phyloP scores from a whole-genome alignment of 2,113 vertebrate species.

The Empidonax alnorum region DNA sequence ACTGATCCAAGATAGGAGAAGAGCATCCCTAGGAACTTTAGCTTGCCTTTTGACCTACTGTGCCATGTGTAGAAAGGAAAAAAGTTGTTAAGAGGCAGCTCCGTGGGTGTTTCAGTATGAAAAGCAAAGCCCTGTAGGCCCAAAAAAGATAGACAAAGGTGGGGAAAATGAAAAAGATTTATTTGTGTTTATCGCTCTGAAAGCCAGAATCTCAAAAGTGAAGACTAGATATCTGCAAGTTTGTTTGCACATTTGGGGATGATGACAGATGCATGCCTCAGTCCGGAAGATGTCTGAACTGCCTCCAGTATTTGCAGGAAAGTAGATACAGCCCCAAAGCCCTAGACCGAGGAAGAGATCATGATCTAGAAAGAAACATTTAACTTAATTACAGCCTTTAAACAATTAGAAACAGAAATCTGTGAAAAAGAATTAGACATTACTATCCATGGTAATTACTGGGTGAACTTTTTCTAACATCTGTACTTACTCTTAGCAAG shows the following conservation, averaged over 20 bases:
- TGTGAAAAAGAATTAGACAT: slow-evolving; percentile 42
- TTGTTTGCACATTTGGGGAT: not conserved
- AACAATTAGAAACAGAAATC: slow-evolving; percentile 51
- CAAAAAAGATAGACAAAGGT: slow-evolving; percentile 15
- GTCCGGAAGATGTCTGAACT: not conserved
- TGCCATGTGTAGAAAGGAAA: not conserved
- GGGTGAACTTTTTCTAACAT: slow-evolving; percentile 50
- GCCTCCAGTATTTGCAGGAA: slow-evolving; percentile 4
- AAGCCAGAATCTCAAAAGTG: not conserved
- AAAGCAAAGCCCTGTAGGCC: slow-evolving; percentile 14
- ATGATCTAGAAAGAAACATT: slow-evolving; percentile 47
- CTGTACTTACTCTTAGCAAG: slow-evolving; percentile 84
- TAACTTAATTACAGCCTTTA: slow-evolving; percentile 47
- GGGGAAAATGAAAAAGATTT: not conserved
- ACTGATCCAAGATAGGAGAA: not conserved
- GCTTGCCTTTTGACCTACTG: slow-evolving; percentile 11
- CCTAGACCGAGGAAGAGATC: slow-evolving; percentile 31
- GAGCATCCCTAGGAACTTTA: slow-evolving; percentile 1
- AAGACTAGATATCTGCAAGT: not conserved
- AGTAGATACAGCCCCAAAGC: not conserved
- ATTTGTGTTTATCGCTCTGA: slow-evolving; percentile 4
- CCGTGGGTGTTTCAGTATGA: not conserved
- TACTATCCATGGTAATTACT: slow-evolving; percentile 49
- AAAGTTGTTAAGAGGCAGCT: not conserved
- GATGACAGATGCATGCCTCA: not conserved